Evolutionary conservation across 2,797 vertebrate species (phyloP).

Genomic region (Alca torda): DNA sequence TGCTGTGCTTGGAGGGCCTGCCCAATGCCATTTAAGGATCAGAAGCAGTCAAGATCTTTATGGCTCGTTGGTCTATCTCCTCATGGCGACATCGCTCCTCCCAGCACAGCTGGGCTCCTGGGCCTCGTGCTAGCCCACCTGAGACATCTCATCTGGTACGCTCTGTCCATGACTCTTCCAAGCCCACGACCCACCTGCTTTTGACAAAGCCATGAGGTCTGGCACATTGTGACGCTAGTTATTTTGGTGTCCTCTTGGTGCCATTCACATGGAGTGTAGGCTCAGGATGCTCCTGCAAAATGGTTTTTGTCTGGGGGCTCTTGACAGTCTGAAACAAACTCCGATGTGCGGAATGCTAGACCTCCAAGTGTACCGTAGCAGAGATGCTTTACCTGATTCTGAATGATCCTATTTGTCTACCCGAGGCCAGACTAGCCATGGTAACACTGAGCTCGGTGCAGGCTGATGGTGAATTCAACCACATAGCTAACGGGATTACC

Average conservation of each 20-base stretch:
- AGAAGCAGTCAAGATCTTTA: neutral
- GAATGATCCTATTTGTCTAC: neutral
- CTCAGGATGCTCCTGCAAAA: neutral
- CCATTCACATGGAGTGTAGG: fast-evolving
- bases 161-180: neutral
- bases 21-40: neutral
- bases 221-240: fast-evolving
- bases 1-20: neutral
- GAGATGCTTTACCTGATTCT: neutral
- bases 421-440: neutral
- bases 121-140: neutral
- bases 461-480: neutral
- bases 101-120: neutral
- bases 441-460: neutral
- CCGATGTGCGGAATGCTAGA: neutral
- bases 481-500: neutral
- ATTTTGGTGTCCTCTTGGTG: neutral
- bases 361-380: fast-evolving
- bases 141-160: neutral
- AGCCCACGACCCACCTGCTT: neutral
- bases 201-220: neutral
- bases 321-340: neutral
- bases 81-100: neutral
- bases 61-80: neutral
- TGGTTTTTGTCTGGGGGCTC: neutral